A percentile compares a stretch with the other conserved stretches of the same genome.
phyloP scores from a whole-genome alignment of 1,140 invertebrate species.

The Orchesella cincta region DNA sequence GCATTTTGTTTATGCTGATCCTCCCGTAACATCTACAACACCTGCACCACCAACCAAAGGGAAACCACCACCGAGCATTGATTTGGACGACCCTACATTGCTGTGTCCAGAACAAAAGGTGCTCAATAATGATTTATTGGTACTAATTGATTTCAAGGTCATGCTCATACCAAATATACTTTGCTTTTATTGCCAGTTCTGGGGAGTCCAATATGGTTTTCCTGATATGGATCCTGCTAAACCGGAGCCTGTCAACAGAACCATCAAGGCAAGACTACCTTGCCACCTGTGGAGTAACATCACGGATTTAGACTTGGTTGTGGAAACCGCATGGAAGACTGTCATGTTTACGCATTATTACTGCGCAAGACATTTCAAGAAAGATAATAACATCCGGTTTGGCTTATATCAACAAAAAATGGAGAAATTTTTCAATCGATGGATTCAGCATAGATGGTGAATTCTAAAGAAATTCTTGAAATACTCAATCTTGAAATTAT shows the following conservation, averaged over 20 bases:
- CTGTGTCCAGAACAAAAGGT: no score
- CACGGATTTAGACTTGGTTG: constrained; percentile 18
- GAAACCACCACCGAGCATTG: no score
- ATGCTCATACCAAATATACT: no score
- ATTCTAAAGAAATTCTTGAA: constrained; percentile 8
- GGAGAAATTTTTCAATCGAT: constrained; percentile 43
- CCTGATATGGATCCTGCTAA: no score
- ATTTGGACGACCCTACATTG: no score
- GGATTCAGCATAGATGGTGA: constrained; percentile 36
- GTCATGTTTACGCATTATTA: constrained; percentile 43
- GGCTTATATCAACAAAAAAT: constrained; percentile 34
- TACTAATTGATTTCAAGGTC: no score
- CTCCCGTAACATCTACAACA: no score
- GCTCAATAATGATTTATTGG: no score
- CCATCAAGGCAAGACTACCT: constrained; percentile 23
- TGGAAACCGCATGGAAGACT: constrained; percentile 40
- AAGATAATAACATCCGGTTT: background rate
- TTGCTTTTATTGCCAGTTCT: background rate
- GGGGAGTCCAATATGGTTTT: background rate
- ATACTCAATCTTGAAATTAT: background rate
- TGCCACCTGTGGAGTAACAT: constrained; percentile 27
- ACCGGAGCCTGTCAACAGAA: background rate
- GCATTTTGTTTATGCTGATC: no score
- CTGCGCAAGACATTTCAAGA: constrained; percentile 36
- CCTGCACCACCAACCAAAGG: no score